Evolutionary conservation across 1,140 invertebrate genomes (phyloP), one percentile per base, ranked within the genome.

Genomic region (Atta cephalotes): DNA sequence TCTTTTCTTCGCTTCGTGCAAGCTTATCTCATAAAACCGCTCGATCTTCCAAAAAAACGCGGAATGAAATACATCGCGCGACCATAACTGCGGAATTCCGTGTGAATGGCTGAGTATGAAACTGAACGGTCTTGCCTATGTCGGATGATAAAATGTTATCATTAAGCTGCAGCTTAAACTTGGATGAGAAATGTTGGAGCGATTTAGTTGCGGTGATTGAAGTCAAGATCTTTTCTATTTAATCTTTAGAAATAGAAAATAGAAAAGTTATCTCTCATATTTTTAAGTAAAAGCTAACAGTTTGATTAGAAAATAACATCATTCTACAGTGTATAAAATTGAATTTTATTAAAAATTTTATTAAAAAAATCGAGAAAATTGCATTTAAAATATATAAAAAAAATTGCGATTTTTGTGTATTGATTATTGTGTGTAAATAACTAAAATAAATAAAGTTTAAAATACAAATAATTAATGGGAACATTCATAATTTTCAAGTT

Each of bases 81-180:
- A 62, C 51, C 58, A 70, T 89, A 89, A 89, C 68, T 63, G 62
- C 79, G 25, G 12, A 74, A 80, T 71, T 76, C 28, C 51, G 60
- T 79, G 70, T 62, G 70, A 81, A 82, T 56, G 39, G 72, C 39
- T 84, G 71, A 58, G 39, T 87, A 89, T 86, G 63, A 86, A 77
- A 87, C 56, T 66, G 63, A 62, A 82, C 77, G 39, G 16, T 77
- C 31, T 58, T 49, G n/a, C 4, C 58, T 31, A 49, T 28, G 28
- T 18, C 45, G 39, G 28, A 76, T 74, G 80, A 84, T 84, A 62
- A 84, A 82, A 60, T 62, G 80, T 84, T 84, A 84, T 84, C 39
- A 18, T 84, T 84, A 76, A 74, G 63, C 39, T 25, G 58, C 53
- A 76, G 56, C 18, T 28, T 39, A n/a, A 62, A 76, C 56, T 45